Evolutionary conservation across 1,140 invertebrate genomes (phyloP), one percentile per base, ranked within the genome.

Genomic region (Colletes latitarsis): DNA sequence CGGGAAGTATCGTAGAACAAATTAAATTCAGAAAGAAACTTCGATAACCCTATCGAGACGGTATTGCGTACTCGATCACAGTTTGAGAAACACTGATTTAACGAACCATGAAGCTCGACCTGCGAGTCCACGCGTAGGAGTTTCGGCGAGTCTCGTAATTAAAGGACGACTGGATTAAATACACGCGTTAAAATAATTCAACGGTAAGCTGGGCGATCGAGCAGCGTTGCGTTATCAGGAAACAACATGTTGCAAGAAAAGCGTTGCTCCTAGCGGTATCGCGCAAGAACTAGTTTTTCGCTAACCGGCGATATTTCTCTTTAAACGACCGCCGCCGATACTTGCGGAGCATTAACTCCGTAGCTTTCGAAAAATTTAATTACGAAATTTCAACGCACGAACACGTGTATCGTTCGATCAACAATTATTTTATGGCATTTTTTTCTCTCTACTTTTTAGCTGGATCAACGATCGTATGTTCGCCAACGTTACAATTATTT

Each of bases 101-200:
- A 55, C 17, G 49, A 63, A 71, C 14, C 58, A n/a, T 30, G 14
- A 55, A 55, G 70, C 52, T 43, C 30, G 49, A 17, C 49, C 57
- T 4, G 17, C 39, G 58, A 64, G 75, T 49, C 3, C 19, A 17
- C 12, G 77, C 39, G 69, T 73, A 49, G 60, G 77, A 39, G 69
- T 64, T 46, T 21, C 75, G 75, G 46, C 46, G 17, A 17, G 60
- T 3, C 17, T 21, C 21, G 57, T 73, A 85, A 85, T 85, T 85
- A 81, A 57, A 62, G 67, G 72, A 68, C 57, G 49, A 62, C 71
- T 76, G 67, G 80, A 84, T 84, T 77, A 84, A 57, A n/a, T 77
- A 66, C 60, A 52, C 62, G 62, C 74, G 79, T 77, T 39, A n/a
- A 63, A 55, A 30, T 55, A 52, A 30, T 30, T 6, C 58, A 39